Evolutionary conservation across 1,140 invertebrate genomes (phyloP).

Genomic region (Aleiodes sp.): DNA sequence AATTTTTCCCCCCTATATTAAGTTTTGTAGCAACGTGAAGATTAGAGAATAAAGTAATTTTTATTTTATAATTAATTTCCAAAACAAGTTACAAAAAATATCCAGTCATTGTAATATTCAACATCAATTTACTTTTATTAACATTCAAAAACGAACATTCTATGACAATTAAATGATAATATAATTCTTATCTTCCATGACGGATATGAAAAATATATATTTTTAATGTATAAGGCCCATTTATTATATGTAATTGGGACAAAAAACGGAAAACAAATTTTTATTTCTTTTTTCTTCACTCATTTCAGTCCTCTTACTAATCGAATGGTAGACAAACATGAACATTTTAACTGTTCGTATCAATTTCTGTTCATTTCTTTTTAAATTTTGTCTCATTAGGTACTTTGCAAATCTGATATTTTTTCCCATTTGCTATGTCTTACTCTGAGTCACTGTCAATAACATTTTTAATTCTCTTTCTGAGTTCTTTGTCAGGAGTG

Average conservation of each 20-base stretch:
- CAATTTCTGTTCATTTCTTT: too few species aligned
- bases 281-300: too few species aligned
- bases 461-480: conserved; percentile 49
- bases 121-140: not conserved
- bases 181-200: not conserved
- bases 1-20: not conserved
- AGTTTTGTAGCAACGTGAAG: not conserved
- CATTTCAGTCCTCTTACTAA: too few species aligned
- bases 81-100: not conserved
- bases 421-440: too few species aligned
- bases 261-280: not conserved
- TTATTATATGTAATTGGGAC: not conserved
- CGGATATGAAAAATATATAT: not conserved
- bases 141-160: conserved; percentile 25
- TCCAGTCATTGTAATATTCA: conserved; percentile 6
- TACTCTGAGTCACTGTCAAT: conserved; percentile 58
- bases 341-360: too few species aligned
- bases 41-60: conserved; percentile 10
- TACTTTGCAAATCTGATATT: too few species aligned
- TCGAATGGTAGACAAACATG: too few species aligned
- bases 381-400: too few species aligned
- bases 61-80: not conserved
- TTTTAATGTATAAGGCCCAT: not conserved
- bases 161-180: conserved; percentile 18
- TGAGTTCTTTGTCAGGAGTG: conserved; percentile 39